Evolutionary conservation across 2,113 vertebrate species (phyloP), one percentile per base, ranked within the genome.

Genomic region (Oplegnathus fasciatus): DNA sequence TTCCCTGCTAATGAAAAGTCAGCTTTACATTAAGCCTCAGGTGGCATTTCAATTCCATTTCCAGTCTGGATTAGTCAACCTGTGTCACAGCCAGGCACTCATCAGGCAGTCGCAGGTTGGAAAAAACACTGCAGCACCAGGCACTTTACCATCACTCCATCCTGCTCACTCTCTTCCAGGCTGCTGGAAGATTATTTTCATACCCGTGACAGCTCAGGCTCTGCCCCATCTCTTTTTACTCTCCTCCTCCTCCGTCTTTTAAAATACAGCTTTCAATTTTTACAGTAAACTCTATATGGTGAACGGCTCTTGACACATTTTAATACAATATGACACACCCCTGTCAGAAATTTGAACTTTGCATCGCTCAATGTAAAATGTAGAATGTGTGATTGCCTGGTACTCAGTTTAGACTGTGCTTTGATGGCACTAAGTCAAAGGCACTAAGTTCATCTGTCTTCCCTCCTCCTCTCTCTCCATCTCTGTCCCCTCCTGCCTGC

Each of bases 61-160:
- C 20, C 32, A 73, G 50, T 37, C 40, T 81, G 81, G 78, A 80
- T 83, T 77, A 52, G 61, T 72, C 2, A n/a, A 72, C 71, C 55
- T 64, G 78, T 79, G 48, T 64, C 60, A 64, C 24, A 78, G 79
- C n/a, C 81, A 82, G 26, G 67, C 81, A 71, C 67, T 57, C 83
- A 79, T 86, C 81, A 74, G 72, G 46, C 24, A 72, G 48, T 11
- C 7, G 2, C 65, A 78, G 1, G 72, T 54, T n/a, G n/a, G 17
- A 40, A 34, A 42, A 80, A 24, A 30, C 30, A 1, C 37, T 61
- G 62, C 58, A 74, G 61, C 72, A 77, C 3, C 54, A 28, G 55
- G 7, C 57, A 32, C 42, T 60, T 70, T 4, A 65, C 37, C n/a
- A n/a, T 78, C 24, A 32, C 70, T 32, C 40, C 48, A 34, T 69